Evolutionary conservation across 2,888 invertebrate genomes (phyloP), one percentile per base, ranked within the genome.

Genomic region (Aleiodes testaceus): DNA sequence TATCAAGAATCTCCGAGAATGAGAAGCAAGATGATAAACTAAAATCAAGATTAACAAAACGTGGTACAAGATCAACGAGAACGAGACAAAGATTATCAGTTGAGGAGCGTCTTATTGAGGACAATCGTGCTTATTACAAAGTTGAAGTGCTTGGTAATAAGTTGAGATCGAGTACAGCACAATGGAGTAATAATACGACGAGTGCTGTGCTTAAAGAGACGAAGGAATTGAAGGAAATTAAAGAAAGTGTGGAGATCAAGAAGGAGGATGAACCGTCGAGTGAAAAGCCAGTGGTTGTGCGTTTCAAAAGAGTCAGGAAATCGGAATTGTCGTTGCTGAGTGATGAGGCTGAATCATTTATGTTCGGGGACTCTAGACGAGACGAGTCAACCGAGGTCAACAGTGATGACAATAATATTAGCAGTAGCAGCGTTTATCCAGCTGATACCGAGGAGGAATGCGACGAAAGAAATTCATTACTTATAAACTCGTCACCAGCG

Each of bases 281-380:
- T 79, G 86, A 88, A 52, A 88, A 88, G 63, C 87, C 91, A 0
- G 88, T 93, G 26, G 93, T 94, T 20, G 94, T 94, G 0, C 93
- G 94, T 81, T 93, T 94, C 79, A 91, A 92, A 66, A 93, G 94
- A 75, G 91, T 94, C 16, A 89, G 94, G 3, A 91, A 91, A 64
- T 92, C 94, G 0, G 94, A 95, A 85, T 82, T 95, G 64, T 92
- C 92, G 0, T 90, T 93, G 64, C 87, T 96, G 61, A 95, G 94
- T 81, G 94, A 95, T 79, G 95, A 96, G 85, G 96, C 96, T 0
- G 95, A 95, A 80, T 95, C 93, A 79, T 96, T 96, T 83, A 92
- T 96, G 91, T 96, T 96, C 82, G 88, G 89, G 3, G 89, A 89
- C 72, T 93, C 95, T 0, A 92, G 91, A 78, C 90, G 91, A 49